These are phyloP conservation scores for Epinephelus awoara DNA, from an alignment of 2,797 vertebrate species.

Conservation along the genomic window DNA sequence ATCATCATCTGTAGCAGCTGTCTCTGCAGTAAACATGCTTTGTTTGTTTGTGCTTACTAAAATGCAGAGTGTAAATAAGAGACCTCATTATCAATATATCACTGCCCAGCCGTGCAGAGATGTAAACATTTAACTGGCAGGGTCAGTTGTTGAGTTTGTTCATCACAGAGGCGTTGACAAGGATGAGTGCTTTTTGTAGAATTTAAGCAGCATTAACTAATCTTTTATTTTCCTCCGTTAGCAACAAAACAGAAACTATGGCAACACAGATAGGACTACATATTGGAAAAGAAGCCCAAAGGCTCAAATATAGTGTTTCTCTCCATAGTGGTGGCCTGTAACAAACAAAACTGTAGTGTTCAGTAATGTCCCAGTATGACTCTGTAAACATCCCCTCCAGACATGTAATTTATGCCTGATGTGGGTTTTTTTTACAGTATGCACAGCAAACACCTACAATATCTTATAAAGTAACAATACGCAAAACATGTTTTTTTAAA, in stretches of 20 bases:
- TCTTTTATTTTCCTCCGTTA: conserved; percentile 15
- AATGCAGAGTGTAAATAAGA: conserved; percentile 42
- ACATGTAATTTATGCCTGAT: no score
- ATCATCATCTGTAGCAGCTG: conserved; percentile 13
- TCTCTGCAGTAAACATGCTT: conserved; percentile 31
- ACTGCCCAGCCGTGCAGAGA: neutral
- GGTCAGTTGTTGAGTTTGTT: neutral
- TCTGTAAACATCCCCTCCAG: no score
- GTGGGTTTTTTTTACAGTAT: no score
- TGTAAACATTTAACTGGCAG: conserved; percentile 39
- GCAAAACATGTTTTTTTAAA: neutral
- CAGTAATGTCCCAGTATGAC: neutral
- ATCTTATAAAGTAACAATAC: neutral
- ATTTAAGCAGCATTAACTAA: neutral
- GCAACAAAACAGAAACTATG: conserved; percentile 9
- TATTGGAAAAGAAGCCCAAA: neutral
- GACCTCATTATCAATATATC: conserved; percentile 28
- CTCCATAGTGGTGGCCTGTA: neutral
- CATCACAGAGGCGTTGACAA: neutral
- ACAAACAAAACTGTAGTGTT: neutral
- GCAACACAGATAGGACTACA: neutral
- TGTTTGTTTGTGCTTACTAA: conserved; percentile 47
- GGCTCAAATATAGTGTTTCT: no score
- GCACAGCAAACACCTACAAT: no score
- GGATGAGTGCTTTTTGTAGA: neutral